Percentiles rank a stretch among this genome's conserved stretches.
These are phyloP conservation scores for Napeogenes sylphis DNA, from an alignment of 2,888 invertebrate genomes.

Conservation along the genomic window DNA sequence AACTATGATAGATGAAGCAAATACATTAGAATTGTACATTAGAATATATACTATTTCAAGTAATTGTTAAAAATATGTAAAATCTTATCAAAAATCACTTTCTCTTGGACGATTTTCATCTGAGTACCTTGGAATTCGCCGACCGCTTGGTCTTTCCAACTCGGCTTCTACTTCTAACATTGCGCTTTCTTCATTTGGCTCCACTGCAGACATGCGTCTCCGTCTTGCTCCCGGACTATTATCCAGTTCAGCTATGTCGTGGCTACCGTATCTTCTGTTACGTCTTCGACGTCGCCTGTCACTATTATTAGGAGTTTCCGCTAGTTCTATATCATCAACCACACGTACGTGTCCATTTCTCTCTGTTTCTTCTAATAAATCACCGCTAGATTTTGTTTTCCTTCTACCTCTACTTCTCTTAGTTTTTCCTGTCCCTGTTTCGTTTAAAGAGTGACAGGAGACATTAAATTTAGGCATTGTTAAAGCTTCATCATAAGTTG, in stretches of 20 bases:
- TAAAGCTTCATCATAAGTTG: constrained; percentile 87
- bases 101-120: constrained; percentile 67
- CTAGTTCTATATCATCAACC: constrained; percentile 54
- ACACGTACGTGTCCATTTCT: constrained; percentile 60
- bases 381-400: constrained; percentile 74
- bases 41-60: background rate
- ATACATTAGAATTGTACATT: background rate
- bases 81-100: constrained; percentile 57
- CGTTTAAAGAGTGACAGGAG: constrained; percentile 77
- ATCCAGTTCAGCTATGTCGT: constrained; percentile 68
- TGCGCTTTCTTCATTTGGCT: constrained; percentile 42
- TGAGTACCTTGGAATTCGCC: constrained; percentile 56
- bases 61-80: background rate
- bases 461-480: constrained; percentile 83
- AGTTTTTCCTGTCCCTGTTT: constrained; percentile 64
- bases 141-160: constrained; percentile 48
- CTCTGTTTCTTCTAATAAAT: constrained; percentile 68
- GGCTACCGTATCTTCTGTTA: constrained; percentile 60
- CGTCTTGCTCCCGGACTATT: constrained; percentile 66
- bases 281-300: constrained; percentile 49
- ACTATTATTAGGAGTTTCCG: constrained; percentile 45
- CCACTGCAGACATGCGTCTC: constrained; percentile 58
- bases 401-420: constrained; percentile 61
- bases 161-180: constrained; percentile 61
- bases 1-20: background rate